Base-by-base conservation (phyloP, 2,888 invertebrate genomes). In the Leptinotarsa haldemani region DNA sequence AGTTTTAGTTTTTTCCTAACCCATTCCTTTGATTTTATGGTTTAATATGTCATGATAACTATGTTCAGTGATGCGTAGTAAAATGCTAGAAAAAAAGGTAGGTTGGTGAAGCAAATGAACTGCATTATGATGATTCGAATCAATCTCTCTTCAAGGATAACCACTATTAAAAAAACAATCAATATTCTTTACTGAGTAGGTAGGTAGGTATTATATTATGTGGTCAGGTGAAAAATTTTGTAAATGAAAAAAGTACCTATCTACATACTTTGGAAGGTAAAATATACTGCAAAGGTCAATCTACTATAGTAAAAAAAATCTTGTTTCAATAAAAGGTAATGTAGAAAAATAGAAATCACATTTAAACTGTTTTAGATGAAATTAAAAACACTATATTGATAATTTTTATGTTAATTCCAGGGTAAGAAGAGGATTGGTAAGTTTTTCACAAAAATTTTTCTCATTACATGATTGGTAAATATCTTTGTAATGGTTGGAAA, bases 351-450 rank as follows among this genome's bases (percentile, higher is more conserved):
- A 50, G 52, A 67, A 52, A 40, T 52, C 20, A 64, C 68, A 46
- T 71, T 68, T 68, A 64, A 56, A 61, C 16, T 30, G 25, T 15
- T 75, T 73, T 75, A 71, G 46, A 47, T 56, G n/a, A 69, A 22
- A 53, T 74, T 73, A 70, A 47, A 71, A 75, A 75, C 70, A 74
- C 58, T 64, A 69, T 80, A 82, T 81, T 83, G 78, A 81, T 83
- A 76, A 79, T 79, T 81, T 85, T 83, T 84, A 79, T 83, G 79
- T 85, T 84, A 84, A 83, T 86, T 86, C 80, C 85, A 86, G 85
- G 85, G 80, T 83, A 79, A 84, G 84, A 85, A 85, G 85, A 85
- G 85, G 85, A 86, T 79, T 84, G 87, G 86, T 87, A 85, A 87
- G 86, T 86, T 82, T 83, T 81, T 82, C 80, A 71, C 53, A 63